Evolutionary conservation across 2,888 invertebrate species (phyloP).

Genomic region (Physocephala rufipes): DNA sequence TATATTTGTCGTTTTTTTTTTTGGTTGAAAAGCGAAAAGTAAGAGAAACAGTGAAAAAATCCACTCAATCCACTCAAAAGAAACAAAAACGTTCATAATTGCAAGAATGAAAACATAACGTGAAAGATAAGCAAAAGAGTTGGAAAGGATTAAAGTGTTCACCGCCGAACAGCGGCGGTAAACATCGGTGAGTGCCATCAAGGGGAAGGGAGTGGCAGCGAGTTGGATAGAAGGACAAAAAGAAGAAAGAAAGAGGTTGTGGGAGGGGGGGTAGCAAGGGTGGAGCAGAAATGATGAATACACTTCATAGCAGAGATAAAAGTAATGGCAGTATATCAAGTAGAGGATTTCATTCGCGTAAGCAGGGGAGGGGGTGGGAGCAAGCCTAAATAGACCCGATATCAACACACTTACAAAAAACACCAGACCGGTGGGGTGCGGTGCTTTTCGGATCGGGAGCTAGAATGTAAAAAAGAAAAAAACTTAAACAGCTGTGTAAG

Average conservation of each 20-base stretch:
- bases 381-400: too few relatives aligned
- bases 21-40: slow-evolving; percentile 22
- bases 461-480: too few relatives aligned
- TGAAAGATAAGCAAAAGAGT: slow-evolving; percentile 34
- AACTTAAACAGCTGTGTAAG: background rate
- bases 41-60: slow-evolving; percentile 35
- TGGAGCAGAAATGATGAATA: background rate
- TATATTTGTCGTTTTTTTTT: background rate
- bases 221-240: slow-evolving; percentile 4
- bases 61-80: slow-evolving; percentile 36
- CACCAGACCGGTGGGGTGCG: too few relatives aligned
- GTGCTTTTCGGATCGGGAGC: too few relatives aligned
- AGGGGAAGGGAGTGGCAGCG: background rate
- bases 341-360: too few relatives aligned
- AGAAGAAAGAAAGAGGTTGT: too few relatives aligned
- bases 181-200: background rate
- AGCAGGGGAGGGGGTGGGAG: background rate
- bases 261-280: background rate
- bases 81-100: slow-evolving; percentile 42
- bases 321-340: slow-evolving; percentile 6
- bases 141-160: slow-evolving; percentile 31
- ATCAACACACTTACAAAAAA: too few relatives aligned
- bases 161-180: background rate
- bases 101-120: slow-evolving; percentile 36
- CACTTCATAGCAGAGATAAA: slow-evolving; percentile 11